Conservation (phyloP, 2,888 invertebrate species). For the Pyrrhopygopsis socrates region DNA sequence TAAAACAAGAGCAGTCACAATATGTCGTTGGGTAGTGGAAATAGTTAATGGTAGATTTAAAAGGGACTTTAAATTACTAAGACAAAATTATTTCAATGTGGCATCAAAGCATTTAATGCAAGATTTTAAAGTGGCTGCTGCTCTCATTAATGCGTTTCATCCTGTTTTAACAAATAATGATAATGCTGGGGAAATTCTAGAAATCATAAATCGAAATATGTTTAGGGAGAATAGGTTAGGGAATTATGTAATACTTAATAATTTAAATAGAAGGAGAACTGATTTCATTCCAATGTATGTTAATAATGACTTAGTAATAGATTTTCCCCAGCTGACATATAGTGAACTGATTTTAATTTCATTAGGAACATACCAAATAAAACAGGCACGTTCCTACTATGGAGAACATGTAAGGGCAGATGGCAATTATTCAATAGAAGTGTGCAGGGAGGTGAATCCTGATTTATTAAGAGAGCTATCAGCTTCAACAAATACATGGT, state of each 20-base stretch:
- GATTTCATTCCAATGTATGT: not conserved
- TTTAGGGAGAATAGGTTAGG: not conserved
- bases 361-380: not conserved
- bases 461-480: not conserved
- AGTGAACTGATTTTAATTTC: not conserved
- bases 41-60: conserved; percentile 62
- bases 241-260: not conserved
- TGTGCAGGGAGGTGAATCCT: not conserved
- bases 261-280: not conserved
- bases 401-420: not conserved
- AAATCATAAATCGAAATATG: not conserved
- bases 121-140: conserved; percentile 57
- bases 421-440: not conserved
- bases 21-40: conserved; percentile 48
- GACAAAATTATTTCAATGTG: conserved; percentile 29
- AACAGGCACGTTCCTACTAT: not conserved
- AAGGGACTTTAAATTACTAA: conserved; percentile 54
- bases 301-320: not conserved
- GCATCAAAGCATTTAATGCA: conserved; percentile 41
- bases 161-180: conserved; percentile 9
- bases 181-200: conserved; percentile 8
- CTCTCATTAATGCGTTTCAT: conserved; percentile 64
- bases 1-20: not conserved
- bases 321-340: not conserved
- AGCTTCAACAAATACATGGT: not conserved